Evolutionary conservation across 2,113 vertebrate species (phyloP).

Genomic region (Gambusia affinis): DNA sequence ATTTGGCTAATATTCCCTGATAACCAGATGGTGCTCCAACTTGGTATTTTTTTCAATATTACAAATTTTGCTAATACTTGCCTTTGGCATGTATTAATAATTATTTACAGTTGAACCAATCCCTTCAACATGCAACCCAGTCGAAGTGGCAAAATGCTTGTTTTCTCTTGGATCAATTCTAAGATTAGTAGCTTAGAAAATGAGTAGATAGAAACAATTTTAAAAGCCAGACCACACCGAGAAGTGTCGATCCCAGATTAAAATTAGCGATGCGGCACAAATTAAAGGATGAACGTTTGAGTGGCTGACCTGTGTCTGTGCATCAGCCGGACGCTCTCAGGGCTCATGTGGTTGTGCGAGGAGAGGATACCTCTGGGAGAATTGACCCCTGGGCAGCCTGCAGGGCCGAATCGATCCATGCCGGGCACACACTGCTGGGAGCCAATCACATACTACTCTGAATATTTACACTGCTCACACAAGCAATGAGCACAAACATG

Average conservation of each 20-base stretch:
- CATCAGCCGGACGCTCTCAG: slow-evolving; percentile 88
- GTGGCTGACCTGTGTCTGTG: slow-evolving; percentile 89
- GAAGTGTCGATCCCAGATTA: not conserved
- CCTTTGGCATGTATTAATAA: no score
- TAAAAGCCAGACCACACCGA: no score
- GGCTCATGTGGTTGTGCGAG: slow-evolving; percentile 90
- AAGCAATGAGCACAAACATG: not conserved
- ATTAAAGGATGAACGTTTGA: not conserved
- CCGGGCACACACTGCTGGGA: slow-evolving; percentile 87
- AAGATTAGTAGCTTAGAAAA: no score
- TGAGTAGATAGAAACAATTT: not conserved
- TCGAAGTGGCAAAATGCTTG: not conserved
- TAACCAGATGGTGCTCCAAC: no score
- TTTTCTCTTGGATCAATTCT: not conserved
- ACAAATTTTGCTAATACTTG: no score
- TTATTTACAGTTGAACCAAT: no score
- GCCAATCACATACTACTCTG: slow-evolving; percentile 70
- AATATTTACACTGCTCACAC: slow-evolving; percentile 61
- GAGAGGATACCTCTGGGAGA: slow-evolving; percentile 86
- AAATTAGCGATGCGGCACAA: not conserved
- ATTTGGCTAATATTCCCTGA: no score
- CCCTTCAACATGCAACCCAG: not conserved
- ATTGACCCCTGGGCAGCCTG: slow-evolving; percentile 84
- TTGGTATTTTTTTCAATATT: no score
- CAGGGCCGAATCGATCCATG: slow-evolving; percentile 88